A percentile compares a stretch with the other conserved stretches of the same genome.
phyloP scores from a whole-genome alignment of 2,113 vertebrate species.

The Gopherus flavomarginatus region DNA sequence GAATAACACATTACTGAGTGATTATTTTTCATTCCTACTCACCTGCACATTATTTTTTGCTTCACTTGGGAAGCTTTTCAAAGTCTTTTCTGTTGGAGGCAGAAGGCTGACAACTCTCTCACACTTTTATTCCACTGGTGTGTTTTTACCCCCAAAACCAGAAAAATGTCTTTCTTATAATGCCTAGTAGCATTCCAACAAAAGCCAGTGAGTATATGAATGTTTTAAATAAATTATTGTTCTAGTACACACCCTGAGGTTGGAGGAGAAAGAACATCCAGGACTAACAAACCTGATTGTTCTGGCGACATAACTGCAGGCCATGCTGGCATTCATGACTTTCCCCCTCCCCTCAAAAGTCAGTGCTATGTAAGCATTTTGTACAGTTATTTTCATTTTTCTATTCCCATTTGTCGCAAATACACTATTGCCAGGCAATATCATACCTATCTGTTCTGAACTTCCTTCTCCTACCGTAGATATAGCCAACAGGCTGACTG shows the following conservation, averaged over 20 bases:
- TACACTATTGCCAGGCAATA: slow-evolving; percentile 3
- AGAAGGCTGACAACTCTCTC: slow-evolving; percentile 27
- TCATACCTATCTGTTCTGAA: slow-evolving; percentile 24
- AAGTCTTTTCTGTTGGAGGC: background rate
- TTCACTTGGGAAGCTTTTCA: background rate
- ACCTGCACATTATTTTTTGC: slow-evolving; percentile 1
- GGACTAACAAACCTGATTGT: slow-evolving; percentile 83
- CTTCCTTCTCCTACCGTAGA: slow-evolving; percentile 31
- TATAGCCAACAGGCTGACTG: slow-evolving; percentile 53
- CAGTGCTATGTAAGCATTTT: slow-evolving; percentile 62
- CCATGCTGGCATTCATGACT: slow-evolving; percentile 67
- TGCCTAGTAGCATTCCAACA: slow-evolving; percentile 68
- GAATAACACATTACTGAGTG: background rate
- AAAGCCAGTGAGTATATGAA: slow-evolving; percentile 74
- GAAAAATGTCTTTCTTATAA: slow-evolving; percentile 63
- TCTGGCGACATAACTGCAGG: slow-evolving; percentile 71
- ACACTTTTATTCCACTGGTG: slow-evolving; percentile 11
- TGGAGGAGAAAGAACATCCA: slow-evolving; percentile 81
- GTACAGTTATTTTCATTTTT: slow-evolving; percentile 49
- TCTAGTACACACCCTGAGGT: slow-evolving; percentile 79
- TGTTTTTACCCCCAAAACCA: slow-evolving; percentile 59
- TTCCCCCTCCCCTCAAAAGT: slow-evolving; percentile 34
- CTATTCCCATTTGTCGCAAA: slow-evolving; percentile 28
- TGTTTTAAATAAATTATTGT: slow-evolving; percentile 81
- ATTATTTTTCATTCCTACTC: background rate